Evolutionary conservation across 2,113 vertebrate species (phyloP), one percentile per base, ranked within the genome.

Genomic region (Burhinus oedicnemus): DNA sequence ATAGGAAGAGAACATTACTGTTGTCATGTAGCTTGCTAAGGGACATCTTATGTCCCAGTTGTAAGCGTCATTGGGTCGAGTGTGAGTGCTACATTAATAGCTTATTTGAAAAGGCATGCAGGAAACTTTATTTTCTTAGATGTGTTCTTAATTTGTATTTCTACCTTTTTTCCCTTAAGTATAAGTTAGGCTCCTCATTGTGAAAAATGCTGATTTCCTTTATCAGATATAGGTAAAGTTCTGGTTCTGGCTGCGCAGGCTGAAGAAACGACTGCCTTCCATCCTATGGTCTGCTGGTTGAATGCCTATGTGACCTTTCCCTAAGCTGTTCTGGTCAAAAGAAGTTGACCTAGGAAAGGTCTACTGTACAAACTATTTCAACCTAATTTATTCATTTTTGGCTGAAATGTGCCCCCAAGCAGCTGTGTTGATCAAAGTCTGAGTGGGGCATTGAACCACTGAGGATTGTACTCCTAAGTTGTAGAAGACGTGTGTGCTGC

Each of bases 361-460:
- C 15, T 23, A 47, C 21, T 51, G 17, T 55, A 38, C 19, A 32
- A 42, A 51, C 21, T 38, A 2, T 36, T 75, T 85, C 19, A 70
- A 70, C 60, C 5, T 75, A 21, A 40, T 40, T 27, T 34, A 22
- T 61, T 69, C 1, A 3, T 32, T 71, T 92, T 69, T 83, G 38
- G 16, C 32, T 80, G 71, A 38, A 83, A n/a, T 47, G 20, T 72
- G 52, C 6, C 15, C 12, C 38, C 47, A 45, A 40, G 51, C 34
- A 84, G 22, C 30, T n/a, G 61, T 90, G 55, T 21, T 71, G 66
- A 38, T 65, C 34, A 15, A 76, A 38, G 36, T 26, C 26, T 42
- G 74, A 11, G 23, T 2, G 1, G 9, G 12, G 2, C 26, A 65
- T 0, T 51, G 49, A 51, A 51, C 23, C 22, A 12, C 49, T 51